Evolutionary conservation across 2,113 vertebrate genomes (phyloP).

Genomic region (Rutilus rutilus): DNA sequence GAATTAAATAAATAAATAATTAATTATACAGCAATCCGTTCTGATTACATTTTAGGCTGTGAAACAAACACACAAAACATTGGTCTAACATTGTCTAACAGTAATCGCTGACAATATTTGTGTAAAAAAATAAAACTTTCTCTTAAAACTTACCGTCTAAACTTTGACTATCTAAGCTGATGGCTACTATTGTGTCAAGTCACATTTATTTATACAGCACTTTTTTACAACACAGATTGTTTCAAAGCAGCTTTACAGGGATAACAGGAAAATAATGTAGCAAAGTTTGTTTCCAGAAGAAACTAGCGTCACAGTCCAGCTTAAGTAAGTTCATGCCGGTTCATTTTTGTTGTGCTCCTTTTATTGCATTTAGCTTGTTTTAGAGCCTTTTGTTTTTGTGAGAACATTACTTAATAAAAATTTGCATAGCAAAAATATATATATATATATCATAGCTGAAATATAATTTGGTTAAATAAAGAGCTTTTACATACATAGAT

Average conservation of each 20-base stretch:
- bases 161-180: background rate
- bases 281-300: too few species aligned
- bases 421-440: too few species aligned
- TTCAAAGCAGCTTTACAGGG: too few species aligned
- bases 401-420: background rate
- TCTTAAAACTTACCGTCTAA: constrained; percentile 29
- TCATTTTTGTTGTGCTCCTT: background rate
- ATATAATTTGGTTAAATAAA: background rate
- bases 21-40: constrained; percentile 52
- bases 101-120: constrained; percentile 86
- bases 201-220: too few species aligned
- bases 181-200: background rate
- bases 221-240: too few species aligned
- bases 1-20: background rate
- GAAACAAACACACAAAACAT: constrained; percentile 62
- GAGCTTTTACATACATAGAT: background rate
- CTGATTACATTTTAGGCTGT: constrained; percentile 33
- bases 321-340: too few species aligned
- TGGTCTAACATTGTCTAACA: constrained; percentile 69
- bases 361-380: background rate
- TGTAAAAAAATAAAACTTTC: constrained; percentile 81
- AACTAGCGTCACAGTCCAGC: too few species aligned
- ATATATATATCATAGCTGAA: too few species aligned
- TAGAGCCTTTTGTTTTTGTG: background rate
- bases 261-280: too few species aligned